phyloP scores from a whole-genome alignment of 2,797 vertebrate species.

The Falco berigora region DNA sequence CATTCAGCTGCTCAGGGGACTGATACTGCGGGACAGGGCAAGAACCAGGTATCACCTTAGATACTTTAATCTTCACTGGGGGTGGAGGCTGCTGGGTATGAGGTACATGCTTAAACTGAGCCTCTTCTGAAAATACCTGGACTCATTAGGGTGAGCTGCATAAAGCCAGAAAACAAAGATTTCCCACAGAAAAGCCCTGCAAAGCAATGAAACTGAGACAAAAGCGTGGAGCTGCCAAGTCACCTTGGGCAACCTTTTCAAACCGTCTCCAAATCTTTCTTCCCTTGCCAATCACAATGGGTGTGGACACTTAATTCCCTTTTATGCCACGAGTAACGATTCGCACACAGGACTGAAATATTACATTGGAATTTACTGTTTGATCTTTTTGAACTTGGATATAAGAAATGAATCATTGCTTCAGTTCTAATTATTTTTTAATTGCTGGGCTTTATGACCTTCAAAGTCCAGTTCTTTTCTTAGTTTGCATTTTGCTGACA shows the following conservation, averaged over 20 bases:
- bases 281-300: conserved; percentile 45
- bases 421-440: conserved; percentile 18
- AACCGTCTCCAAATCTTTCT: conserved; percentile 3
- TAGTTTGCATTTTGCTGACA: not conserved
- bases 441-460: not conserved
- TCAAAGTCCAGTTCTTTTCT: not conserved
- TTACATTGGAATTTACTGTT: conserved; percentile 23
- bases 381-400: conserved; percentile 21
- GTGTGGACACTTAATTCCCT: conserved; percentile 24
- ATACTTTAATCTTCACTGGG: not conserved
- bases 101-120: not conserved
- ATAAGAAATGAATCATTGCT: not conserved
- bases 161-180: not conserved
- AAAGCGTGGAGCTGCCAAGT: conserved; percentile 32
- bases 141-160: not conserved
- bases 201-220: not conserved
- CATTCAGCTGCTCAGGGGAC: not conserved
- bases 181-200: not conserved
- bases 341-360: not conserved
- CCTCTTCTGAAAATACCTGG: not conserved
- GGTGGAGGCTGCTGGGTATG: not conserved
- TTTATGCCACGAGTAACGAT: conserved; percentile 31
- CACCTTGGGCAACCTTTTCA: conserved; percentile 52
- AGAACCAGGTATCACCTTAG: not conserved
- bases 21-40: not conserved